phyloP scores from a whole-genome alignment of 2,113 vertebrate genomes.

The Sturnira hondurensis region DNA sequence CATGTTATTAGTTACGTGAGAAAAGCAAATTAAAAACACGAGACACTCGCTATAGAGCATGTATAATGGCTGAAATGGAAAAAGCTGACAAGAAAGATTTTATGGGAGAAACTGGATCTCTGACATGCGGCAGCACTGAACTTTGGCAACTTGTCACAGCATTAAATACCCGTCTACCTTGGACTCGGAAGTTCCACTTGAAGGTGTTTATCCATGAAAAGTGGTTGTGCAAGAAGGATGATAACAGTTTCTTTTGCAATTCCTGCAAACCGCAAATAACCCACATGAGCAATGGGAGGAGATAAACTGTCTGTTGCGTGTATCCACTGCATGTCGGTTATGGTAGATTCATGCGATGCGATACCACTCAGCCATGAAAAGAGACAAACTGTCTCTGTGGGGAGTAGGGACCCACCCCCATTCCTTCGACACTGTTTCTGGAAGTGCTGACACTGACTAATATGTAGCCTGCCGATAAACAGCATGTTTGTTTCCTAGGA shows the following conservation, averaged over 20 bases:
- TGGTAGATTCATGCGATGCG: not conserved
- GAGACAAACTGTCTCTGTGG: too few species aligned
- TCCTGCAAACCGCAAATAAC: not conserved
- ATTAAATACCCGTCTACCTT: not conserved
- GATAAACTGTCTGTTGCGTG: fast-evolving
- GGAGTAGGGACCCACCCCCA: too few species aligned
- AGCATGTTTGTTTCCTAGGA: too few species aligned
- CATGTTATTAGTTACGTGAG: not conserved
- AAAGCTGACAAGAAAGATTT: too few species aligned
- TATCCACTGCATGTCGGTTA: fast-evolving
- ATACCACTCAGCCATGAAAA: too few species aligned
- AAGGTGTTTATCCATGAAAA: not conserved
- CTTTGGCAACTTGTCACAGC: not conserved
- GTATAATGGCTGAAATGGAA: not conserved
- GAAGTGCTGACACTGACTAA: too few species aligned
- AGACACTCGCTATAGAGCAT: not conserved
- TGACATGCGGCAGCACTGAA: not conserved
- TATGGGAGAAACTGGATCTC: not conserved
- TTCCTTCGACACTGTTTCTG: too few species aligned
- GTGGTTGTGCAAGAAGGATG: too few species aligned
- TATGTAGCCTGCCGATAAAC: too few species aligned
- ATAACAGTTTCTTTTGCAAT: too few species aligned
- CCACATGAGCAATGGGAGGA: fast-evolving
- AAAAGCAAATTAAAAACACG: not conserved
- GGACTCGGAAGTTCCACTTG: not conserved